Evolutionary conservation across 2,888 invertebrate genomes (phyloP), one percentile per base, ranked within the genome.

Genomic region (Ligdia adustata): DNA sequence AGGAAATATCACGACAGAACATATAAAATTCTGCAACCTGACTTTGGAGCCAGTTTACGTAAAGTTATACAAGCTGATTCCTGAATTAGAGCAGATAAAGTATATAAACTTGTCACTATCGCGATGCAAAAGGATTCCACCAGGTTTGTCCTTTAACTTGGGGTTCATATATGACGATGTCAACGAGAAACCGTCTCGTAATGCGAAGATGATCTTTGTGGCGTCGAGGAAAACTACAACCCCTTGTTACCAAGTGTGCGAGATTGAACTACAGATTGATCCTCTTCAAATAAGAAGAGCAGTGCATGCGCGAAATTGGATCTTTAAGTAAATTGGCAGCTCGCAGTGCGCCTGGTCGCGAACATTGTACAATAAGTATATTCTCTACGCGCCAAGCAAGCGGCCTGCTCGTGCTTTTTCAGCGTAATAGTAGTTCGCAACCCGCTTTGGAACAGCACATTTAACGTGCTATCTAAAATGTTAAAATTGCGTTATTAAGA

Each of bases 241-340:
- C 0, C 87, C 88, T 0, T 88, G 89, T 48, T 89, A 88, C 51
- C 89, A 89, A 55, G 72, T 88, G 22, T 88, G 87, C 50, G 85
- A 86, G 63, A 83, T 86, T n/a, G 78, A 82, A 49, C 58, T 89
- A 26, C 53, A 71, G 29, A 78, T 88, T 38, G 70, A 72, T 7
- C 65, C 72, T 3, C 72, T 69, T 45, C 85, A 83, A 59, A 55
- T 67, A 26, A 75, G 77, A 12, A 20, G 45, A 16, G 3, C 22
- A n/a, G 38, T 28, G 6, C 37, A 26, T 4, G 18, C 27, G 9
- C 31, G 31, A n/a, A 28, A 33, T 2, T 39, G 45, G 33, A 39
- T n/a, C n/a, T n/a, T 31, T 13, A 22, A n/a, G 16, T 34, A 29
- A 12, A 9, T n/a, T n/a, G n/a, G n/a, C n/a, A n/a, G n/a, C n/a